Evolutionary conservation across 64 coral and sea anemone genomes (phyloP).

Genomic region (Cladopsammia gracilis): DNA sequence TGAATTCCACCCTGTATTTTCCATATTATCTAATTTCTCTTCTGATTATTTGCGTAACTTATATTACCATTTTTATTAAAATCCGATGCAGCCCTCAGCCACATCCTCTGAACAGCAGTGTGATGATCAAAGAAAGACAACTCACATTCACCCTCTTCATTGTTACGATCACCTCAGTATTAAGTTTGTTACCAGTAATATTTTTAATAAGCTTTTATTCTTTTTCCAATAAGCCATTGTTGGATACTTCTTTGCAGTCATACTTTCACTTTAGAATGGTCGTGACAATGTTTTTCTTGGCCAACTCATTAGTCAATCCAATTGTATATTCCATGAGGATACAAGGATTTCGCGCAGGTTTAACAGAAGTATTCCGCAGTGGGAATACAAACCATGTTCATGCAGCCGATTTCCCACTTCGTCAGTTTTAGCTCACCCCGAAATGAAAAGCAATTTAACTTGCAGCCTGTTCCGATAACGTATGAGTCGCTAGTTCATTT

Average conservation of each 20-base stretch:
- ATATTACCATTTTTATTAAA: not conserved
- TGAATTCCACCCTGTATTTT: not conserved
- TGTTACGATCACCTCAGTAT: not conserved
- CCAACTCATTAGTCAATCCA: constrained; percentile 32
- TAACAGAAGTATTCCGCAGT: not conserved
- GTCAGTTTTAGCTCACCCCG: too few species aligned
- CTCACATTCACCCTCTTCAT: not conserved
- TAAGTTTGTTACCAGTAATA: not conserved
- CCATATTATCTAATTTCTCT: constrained; percentile 15
- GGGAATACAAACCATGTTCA: too few species aligned
- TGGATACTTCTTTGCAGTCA: too few species aligned
- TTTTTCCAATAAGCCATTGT: not conserved
- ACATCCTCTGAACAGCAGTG: not conserved
- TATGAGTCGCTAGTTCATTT: too few species aligned
- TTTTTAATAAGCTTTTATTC: not conserved
- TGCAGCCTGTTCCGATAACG: too few species aligned
- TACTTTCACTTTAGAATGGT: not conserved
- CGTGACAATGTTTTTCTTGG: not conserved
- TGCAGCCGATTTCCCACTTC: too few species aligned
- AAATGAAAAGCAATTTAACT: too few species aligned
- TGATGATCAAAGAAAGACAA: constrained; percentile 2
- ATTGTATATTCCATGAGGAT: constrained; percentile 2
- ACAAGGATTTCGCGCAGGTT: not conserved
- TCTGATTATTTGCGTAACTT: constrained; percentile 4
- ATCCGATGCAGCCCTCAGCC: constrained; percentile 4